Evolutionary conservation across 2,113 vertebrate genomes (phyloP).

Genomic region (Phalacrocorax aristotelis): DNA sequence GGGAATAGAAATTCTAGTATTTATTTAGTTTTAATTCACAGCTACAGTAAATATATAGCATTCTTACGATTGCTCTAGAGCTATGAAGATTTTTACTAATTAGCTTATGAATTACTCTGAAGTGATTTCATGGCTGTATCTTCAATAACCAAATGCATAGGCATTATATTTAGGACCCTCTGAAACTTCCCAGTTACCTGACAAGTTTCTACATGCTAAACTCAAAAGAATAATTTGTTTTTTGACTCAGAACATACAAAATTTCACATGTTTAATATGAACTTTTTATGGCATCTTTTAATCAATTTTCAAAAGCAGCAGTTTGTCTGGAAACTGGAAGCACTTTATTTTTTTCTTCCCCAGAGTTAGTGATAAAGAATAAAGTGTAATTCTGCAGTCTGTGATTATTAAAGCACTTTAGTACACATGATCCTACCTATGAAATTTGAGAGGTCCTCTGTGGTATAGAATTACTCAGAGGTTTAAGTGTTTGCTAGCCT

Average conservation of each 20-base stretch:
- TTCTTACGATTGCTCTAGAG: not conserved
- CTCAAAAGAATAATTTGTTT: not conserved
- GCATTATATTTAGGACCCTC: not conserved
- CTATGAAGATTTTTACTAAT: not conserved
- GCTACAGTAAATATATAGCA: not conserved
- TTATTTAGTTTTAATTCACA: not conserved
- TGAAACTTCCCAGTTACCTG: not conserved
- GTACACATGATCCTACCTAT: not conserved
- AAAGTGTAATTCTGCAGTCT: not conserved
- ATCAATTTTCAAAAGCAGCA: not conserved
- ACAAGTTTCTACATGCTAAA: not conserved
- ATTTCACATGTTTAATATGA: not conserved
- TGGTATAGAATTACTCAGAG: not conserved
- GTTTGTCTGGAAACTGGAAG: not conserved
- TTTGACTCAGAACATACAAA: not conserved
- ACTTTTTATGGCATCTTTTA: not conserved
- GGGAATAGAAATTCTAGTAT: not conserved
- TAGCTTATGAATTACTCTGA: not conserved
- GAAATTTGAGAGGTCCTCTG: conserved; percentile 5
- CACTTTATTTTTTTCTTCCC: not conserved
- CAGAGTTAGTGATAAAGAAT: not conserved
- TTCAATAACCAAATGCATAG: not conserved
- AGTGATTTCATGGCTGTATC: not conserved
- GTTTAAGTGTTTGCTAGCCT: not conserved
- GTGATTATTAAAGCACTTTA: not conserved